Percentiles rank a stretch among this genome's conserved stretches.
Evolutionary conservation across 2,888 invertebrate species (phyloP).

Genomic region (Cinara cedri): DNA sequence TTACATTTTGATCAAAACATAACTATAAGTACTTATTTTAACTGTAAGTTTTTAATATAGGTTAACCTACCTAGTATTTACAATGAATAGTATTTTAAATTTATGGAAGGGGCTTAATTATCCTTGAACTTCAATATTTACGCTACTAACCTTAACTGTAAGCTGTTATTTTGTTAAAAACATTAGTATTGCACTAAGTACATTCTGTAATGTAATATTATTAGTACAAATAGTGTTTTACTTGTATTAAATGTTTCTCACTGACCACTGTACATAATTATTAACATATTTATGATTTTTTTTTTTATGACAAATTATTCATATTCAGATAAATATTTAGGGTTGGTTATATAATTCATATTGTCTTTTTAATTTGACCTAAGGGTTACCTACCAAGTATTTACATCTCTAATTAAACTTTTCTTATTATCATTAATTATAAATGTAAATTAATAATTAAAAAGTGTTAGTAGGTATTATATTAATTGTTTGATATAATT

Average conservation of each 20-base stretch:
- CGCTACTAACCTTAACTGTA: background rate
- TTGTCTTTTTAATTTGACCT: no score
- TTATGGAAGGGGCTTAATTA: background rate
- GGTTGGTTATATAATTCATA: background rate
- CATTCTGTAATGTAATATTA: background rate
- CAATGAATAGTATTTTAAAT: background rate
- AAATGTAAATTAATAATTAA: no score
- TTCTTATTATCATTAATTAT: no score
- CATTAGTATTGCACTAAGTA: background rate
- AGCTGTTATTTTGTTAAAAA: background rate
- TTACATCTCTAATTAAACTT: no score
- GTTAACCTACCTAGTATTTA: background rate
- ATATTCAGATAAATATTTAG: slow-evolving; percentile 10
- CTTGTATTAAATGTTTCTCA: slow-evolving; percentile 3
- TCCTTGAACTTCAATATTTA: background rate
- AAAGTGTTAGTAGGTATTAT: no score
- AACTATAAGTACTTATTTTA: no score
- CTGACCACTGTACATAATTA: no score
- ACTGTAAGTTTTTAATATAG: no score
- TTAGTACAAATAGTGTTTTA: background rate
- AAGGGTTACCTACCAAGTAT: no score
- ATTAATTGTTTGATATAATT: no score
- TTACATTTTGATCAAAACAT: no score
- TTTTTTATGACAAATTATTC: background rate
- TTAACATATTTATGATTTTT: background rate